Base-by-base conservation (phyloP, 92 coral and sea anemone species). In the Porites cylindrica region DNA sequence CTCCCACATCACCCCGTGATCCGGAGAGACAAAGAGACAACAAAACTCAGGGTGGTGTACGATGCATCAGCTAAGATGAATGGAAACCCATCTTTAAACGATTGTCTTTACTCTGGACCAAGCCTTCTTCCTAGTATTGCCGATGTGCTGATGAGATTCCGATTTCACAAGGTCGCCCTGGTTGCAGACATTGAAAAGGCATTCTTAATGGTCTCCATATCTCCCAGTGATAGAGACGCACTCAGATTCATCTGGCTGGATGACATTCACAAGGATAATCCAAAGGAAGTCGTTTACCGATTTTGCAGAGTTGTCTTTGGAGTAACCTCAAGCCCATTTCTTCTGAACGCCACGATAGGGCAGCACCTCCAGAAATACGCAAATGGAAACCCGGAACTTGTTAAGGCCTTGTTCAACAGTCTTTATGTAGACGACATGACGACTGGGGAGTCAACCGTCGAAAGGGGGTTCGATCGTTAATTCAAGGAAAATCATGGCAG, bases 301-400 rank as follows among this genome's bases (percentile, higher is more conserved):
- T 92, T 89, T 54, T 69, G 83, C 16, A 32, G 91, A n/a, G 91
- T 89, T 32, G 93, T 85, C 47, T 92, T 92, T 50, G 95, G 89
- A 11, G 82, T 84, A 1, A 75, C 82, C 8, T 75, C 51, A 14
- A 38, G 47, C 47, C 47, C 47, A 38, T 38, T 38, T 38, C 47
- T 38, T 38, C 47, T 72, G 58, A 84, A 63, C 66, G 88, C 88
- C 18, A 84, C 88, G 11, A 16, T 84, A 29, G 26, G 51, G 29
- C 18, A 60, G n/a, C 82, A 52, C n/a, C 43, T 12, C 26, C 43
- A 29, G 14, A 47, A 70, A 62, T 82, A 82, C 53, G 70, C 86
- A 6, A 12, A 82, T 66, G 52, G 58, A 10, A 67, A 47, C 66
- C 91, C 91, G 10, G 81, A 71, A 23, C 85, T 88, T 73, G 87